Evolutionary conservation across 1,140 invertebrate genomes (phyloP).

Genomic region (Bicyclus anynana): DNA sequence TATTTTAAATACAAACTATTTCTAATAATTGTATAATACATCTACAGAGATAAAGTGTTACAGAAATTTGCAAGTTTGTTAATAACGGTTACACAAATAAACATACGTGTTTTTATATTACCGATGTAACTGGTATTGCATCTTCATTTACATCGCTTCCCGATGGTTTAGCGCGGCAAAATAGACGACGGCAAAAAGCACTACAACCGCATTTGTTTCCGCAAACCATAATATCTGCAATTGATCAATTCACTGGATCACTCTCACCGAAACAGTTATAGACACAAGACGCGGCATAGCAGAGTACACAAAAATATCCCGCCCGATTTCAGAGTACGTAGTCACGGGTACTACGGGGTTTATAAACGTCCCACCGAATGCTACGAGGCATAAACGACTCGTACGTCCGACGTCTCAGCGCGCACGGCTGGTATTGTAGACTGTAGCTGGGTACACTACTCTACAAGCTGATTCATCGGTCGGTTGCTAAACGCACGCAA

Average conservation of each 20-base stretch:
- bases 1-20: no score
- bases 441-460: no score
- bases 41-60: not conserved
- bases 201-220: slow-evolving; percentile 47
- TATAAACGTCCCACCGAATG: slow-evolving; percentile 14
- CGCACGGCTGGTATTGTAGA: slow-evolving; percentile 9
- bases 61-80: slow-evolving; percentile 1
- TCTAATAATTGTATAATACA: no score
- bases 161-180: slow-evolving; percentile 44
- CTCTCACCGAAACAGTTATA: slow-evolving; percentile 8
- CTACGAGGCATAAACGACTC: no score
- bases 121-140: slow-evolving; percentile 49
- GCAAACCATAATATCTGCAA: slow-evolving; percentile 43
- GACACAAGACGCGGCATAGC: slow-evolving; percentile 12
- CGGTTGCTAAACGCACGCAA: not conserved
- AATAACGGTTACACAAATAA: slow-evolving; percentile 22
- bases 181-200: slow-evolving; percentile 52
- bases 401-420: slow-evolving; percentile 16
- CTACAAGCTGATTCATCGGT: slow-evolving; percentile 3
- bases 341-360: slow-evolving; percentile 18
- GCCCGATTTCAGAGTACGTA: no score
- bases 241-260: slow-evolving; percentile 1
- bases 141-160: slow-evolving; percentile 36
- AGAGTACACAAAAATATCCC: slow-evolving; percentile 43
- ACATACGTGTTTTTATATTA: slow-evolving; percentile 37